Evolutionary conservation across 2,113 vertebrate species (phyloP), one percentile per base, ranked within the genome.

Genomic region (Albula goreensis): DNA sequence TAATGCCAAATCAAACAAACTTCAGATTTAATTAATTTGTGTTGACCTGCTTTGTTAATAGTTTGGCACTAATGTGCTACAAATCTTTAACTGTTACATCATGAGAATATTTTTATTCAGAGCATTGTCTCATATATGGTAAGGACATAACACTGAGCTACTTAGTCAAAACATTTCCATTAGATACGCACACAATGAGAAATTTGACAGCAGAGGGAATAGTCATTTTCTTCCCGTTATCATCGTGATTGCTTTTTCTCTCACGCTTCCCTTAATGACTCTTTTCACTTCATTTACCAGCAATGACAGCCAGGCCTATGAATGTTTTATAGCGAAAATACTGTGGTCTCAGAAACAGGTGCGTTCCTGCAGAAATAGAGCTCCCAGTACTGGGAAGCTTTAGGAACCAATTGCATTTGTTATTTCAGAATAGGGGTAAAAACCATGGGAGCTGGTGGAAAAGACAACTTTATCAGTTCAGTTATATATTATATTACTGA

Each of bases 281-380:
- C 80, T 81, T 81, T 81, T 19, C 80, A 52, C 12, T 81, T 81
- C 49, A 81, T 53, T 81, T 53, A 52, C 8, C 15, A 22, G 51
- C 52, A 81, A 81, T 52, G 51, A 22, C 79, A 81, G 49, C 19
- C 78, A 50, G 49, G 80, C 50, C 80, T 10, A 81, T 7, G 49
- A 22, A 48, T 17, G 7, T 52, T 8, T 31, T 10, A 22, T 74
- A 7, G n/a, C 60, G 17, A 41, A 56, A 5, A 8, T 11, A 74
- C n/a, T 25, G 1, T 31, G 70, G 22, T 8, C 70, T 74, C 22
- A 74, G 70, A 10, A 25, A 74, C 70, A 70, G 63, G 19, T n/a
- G 3, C 17, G 1, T 22, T 70, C 63, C 22, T 17, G 63, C 22
- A 70, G 63, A 70, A 70, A 70, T n/a, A 22, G 19, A 63, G 10